Conservation (phyloP, 2,797 vertebrate genomes). For the Oceanodroma leucorhoa region DNA sequence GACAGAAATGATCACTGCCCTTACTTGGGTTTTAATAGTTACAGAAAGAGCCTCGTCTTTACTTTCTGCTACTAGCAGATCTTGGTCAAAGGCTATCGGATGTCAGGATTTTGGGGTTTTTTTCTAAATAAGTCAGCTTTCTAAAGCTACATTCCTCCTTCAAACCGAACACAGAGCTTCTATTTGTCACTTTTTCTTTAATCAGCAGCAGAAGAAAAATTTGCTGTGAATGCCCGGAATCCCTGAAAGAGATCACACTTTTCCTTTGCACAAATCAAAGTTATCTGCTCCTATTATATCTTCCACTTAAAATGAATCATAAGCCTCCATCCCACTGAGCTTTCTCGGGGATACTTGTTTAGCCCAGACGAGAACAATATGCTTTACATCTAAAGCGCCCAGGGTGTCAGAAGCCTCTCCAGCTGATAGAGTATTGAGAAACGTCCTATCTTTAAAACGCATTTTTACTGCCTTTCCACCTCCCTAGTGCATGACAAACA, state of each 20-base stretch:
- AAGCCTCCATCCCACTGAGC: slow-evolving; percentile 28
- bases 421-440: slow-evolving; percentile 21
- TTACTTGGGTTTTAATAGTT: neutral
- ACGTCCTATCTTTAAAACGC: slow-evolving; percentile 6
- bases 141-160: slow-evolving; percentile 23
- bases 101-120: neutral
- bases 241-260: slow-evolving; percentile 43
- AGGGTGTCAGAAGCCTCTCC: neutral
- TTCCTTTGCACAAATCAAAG: slow-evolving; percentile 30
- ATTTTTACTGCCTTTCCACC: slow-evolving; percentile 20
- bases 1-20: neutral
- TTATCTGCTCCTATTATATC: slow-evolving; percentile 25
- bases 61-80: neutral
- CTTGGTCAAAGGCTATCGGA: slow-evolving; percentile 42
- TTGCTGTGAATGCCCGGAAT: slow-evolving; percentile 13
- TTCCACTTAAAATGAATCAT: slow-evolving; percentile 11
- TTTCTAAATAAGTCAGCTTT: neutral
- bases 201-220: slow-evolving; percentile 22
- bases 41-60: neutral
- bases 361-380: slow-evolving; percentile 28
- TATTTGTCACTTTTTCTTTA: slow-evolving; percentile 50
- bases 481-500: slow-evolving; percentile 10
- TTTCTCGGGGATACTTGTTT: slow-evolving; percentile 2
- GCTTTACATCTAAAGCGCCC: slow-evolving; percentile 19
- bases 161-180: neutral